Evolutionary conservation across 2,113 vertebrate genomes (phyloP), one percentile per base, ranked within the genome.

Genomic region (Mirounga angustirostris): DNA sequence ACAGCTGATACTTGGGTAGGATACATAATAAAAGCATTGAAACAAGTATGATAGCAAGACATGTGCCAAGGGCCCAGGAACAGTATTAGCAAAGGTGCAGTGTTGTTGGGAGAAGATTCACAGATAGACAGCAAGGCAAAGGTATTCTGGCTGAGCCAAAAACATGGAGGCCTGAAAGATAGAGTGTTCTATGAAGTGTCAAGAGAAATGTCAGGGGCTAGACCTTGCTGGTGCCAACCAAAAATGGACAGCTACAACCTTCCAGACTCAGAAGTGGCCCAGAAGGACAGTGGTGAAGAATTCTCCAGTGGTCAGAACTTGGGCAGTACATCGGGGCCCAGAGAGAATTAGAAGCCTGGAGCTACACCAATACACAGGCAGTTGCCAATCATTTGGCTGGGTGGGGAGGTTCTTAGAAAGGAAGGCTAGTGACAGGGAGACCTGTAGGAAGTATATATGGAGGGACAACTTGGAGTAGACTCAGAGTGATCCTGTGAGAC

Each of bases 1-100:
- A 56, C 36, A 84, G 67, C 59, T 58, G 24, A 84, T 52, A 13
- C 54, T 78, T 28, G 26, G 8, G 40, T 24, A 24, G 82, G 79
- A 81, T 86, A 86, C 76, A 86, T 89, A 95, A 94, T 69, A 63
- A 30, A 90, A 58, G 33, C 59, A 19, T 4, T 93, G 50, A 87
- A 50, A 73, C 54, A 71, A 76, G 43, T 36, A 5, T 26, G 30
- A 43, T 19, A 61, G 65, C 89, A 82, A 76, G 24, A n/a, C 19
- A 28, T 36, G 33, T 84, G 52, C 40, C 79, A 90, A 69, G 84
- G 52, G 43, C 79, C 54, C 58, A 76, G 58, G 21, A 63, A 30
- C 82, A 79, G 28, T 33, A 40, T 40, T 14, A 92, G 56, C 11
- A 10, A 89, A 91, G 40, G 21, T 24, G 2, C 46, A 30, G 61